These are phyloP conservation scores for Cecidostiba fungosa DNA, from an alignment of 2,888 invertebrate genomes.

Conservation along the genomic window DNA sequence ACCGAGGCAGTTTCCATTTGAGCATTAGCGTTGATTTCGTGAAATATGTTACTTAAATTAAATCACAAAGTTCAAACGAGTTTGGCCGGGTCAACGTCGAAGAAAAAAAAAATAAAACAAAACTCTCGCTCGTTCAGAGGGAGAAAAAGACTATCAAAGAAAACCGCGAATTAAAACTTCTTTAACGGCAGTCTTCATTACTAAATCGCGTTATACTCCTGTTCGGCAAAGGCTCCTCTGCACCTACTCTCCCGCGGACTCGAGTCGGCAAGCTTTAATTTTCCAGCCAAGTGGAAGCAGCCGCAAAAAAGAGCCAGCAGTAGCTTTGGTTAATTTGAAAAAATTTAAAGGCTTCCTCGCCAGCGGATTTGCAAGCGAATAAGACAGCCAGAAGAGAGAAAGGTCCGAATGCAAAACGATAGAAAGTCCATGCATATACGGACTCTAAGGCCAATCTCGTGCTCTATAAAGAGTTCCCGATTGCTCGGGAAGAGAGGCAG, in stretches of 20 bases:
- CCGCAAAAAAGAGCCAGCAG: slow-evolving; percentile 5
- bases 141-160: slow-evolving; percentile 32
- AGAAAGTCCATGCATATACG: background rate
- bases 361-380: slow-evolving; percentile 19
- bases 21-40: slow-evolving; percentile 13
- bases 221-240: background rate
- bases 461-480: slow-evolving; percentile 4
- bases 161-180: slow-evolving; percentile 54
- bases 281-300: background rate
- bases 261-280: slow-evolving; percentile 12
- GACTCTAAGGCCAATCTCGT: background rate
- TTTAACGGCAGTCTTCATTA: slow-evolving; percentile 54
- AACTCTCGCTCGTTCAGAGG: background rate
- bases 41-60: slow-evolving; percentile 32
- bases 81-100: background rate
- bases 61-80: slow-evolving; percentile 26
- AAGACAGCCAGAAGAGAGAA: background rate
- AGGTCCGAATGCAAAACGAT: background rate
- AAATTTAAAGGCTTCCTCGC: slow-evolving; percentile 17
- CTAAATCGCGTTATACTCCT: slow-evolving; percentile 47
- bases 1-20: background rate
- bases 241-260: background rate
- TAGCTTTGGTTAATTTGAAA: slow-evolving; percentile 30
- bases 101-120: slow-evolving; percentile 6
- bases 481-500: slow-evolving; percentile 2